These are phyloP conservation scores for Oxyruncus cristatus DNA, from an alignment of 2,113 vertebrate genomes.

Conservation along the genomic window DNA sequence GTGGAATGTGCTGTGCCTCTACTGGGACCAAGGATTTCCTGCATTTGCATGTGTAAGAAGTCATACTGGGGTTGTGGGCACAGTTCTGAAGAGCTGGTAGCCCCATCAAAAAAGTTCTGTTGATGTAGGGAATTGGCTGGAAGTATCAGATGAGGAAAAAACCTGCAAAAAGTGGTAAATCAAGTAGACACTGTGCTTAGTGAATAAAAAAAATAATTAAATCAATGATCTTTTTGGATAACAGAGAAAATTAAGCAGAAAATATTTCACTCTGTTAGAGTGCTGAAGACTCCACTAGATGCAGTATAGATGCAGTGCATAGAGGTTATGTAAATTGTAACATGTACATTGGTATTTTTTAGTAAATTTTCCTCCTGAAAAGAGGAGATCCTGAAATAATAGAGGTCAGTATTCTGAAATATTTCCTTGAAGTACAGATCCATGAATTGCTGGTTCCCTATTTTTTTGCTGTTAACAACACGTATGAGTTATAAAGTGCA, in stretches of 20 bases:
- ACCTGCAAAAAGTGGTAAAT: not conserved
- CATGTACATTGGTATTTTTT: not conserved
- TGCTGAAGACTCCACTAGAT: not conserved
- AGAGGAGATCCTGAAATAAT: not conserved
- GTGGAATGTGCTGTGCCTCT: fast-evolving
- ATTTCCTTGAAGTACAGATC: not conserved
- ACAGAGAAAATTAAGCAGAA: not conserved
- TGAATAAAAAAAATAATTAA: not conserved
- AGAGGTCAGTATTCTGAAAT: not conserved
- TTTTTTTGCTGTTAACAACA: not conserved
- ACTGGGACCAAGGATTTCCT: not conserved
- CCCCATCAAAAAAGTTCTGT: not conserved
- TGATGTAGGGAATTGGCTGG: not conserved
- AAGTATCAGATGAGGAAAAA: not conserved
- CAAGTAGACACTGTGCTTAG: not conserved
- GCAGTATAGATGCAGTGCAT: not conserved
- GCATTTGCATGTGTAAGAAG: not conserved
- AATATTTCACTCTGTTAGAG: not conserved
- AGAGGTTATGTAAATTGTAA: fast-evolving
- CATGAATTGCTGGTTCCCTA: not conserved
- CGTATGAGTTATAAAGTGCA: fast-evolving
- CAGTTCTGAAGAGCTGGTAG: not conserved
- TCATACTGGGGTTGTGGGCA: not conserved
- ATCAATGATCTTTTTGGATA: not conserved
- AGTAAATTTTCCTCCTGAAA: not conserved